Base-by-base conservation (phyloP, 2,113 vertebrate species). In the Oreochromis aureus region DNA sequence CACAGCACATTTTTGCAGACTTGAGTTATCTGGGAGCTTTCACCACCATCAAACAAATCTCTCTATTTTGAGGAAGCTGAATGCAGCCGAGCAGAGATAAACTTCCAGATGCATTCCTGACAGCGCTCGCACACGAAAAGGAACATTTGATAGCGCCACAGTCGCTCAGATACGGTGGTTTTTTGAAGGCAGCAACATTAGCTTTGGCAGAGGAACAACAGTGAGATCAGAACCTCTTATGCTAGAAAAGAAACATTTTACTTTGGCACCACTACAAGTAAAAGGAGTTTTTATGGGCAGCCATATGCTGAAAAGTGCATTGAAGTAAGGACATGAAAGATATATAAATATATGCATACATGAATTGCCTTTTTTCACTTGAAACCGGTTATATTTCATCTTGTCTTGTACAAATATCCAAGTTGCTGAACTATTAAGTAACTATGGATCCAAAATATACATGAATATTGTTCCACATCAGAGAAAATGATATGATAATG, bases 191-290 rank as follows among this genome's bases (percentile, higher is more conserved):
- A 59, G 81, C 22, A 80, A 69, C 63, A 69, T 80, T 81, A 27
- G 27, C 36, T 82, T 86, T 90, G 83, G 83, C 86, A 76, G 48
- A 55, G 11, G 46, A 66, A 79, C 71, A 63, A 61, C 81, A 78
- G 24, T 80, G 63, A 91, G 81, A 76, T 90, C 90, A 87, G 59
- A 84, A 91, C 87, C 82, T 87, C 53, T 27, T 10, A 11, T 53
- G 80, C 63, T 44, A 36, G 53, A 91, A 59, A 92, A 87, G 66
- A 84, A 61, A 79, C 46, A 19, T 78, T 87, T 88, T 66, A 66
- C 66, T 59, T 82, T 84, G 90, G 84, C 63, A 53, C 76, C 34
- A 46, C 36, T 86, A 41, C 53, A 63, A 81, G 34, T 59, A 55
- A 32, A 92, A 63, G n/a, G 2, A 88, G 24, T 61, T 83, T 87